phyloP scores from a whole-genome alignment of 2,113 vertebrate genomes.

The Sebastes fasciatus region DNA sequence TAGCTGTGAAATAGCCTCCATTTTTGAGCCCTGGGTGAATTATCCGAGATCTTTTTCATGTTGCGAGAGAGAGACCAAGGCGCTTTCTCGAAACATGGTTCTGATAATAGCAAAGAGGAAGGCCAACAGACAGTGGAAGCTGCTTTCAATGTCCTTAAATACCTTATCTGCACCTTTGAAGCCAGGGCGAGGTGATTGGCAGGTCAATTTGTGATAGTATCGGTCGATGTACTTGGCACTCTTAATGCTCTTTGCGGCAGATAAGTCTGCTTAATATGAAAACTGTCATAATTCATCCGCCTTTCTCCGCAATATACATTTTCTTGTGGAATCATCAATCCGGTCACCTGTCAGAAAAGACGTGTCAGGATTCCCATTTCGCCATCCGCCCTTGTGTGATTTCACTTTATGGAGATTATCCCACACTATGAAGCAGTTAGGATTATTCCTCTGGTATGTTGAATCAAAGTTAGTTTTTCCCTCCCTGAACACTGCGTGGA shows the following conservation, averaged over 20 bases:
- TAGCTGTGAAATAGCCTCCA: conserved; percentile 66
- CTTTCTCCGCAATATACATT: conserved; percentile 77
- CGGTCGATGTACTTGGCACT: conserved; percentile 81
- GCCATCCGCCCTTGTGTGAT: conserved; percentile 70
- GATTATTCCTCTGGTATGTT: conserved; percentile 73
- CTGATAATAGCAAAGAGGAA: conserved; percentile 78
- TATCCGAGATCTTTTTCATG: conserved; percentile 79
- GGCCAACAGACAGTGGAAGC: conserved; percentile 72
- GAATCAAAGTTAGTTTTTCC: conserved; percentile 74
- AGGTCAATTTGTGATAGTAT: conserved; percentile 88
- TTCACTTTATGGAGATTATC: conserved; percentile 86
- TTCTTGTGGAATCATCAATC: conserved; percentile 81
- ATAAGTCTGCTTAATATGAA: conserved; percentile 88
- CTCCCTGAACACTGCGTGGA: conserved; percentile 52
- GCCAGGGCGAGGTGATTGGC: conserved; percentile 83
- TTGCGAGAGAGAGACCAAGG: conserved; percentile 56
- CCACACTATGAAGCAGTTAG: conserved; percentile 71
- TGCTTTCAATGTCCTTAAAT: conserved; percentile 84
- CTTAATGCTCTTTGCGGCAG: conserved; percentile 85
- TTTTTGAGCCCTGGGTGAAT: conserved; percentile 65
- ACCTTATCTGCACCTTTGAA: conserved; percentile 86
- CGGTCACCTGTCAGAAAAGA: conserved; percentile 75
- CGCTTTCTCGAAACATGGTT: conserved; percentile 63
- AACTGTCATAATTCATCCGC: conserved; percentile 86
- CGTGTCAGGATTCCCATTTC: conserved; percentile 61